These are phyloP conservation scores for Gryllus longicercus DNA, from an alignment of 2,888 invertebrate genomes.

Conservation along the genomic window DNA sequence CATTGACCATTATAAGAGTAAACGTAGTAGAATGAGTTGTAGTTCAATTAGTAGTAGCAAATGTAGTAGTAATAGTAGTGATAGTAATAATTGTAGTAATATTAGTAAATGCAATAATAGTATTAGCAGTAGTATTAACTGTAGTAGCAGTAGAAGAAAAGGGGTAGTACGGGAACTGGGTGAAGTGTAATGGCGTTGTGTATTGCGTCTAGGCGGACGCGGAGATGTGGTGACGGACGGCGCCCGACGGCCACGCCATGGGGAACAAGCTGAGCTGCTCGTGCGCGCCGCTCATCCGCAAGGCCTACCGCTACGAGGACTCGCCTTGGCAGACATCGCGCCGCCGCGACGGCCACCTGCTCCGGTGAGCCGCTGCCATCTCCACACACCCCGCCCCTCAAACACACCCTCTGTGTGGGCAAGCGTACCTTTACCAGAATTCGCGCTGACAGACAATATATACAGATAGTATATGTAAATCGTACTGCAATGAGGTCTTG, in stretches of 20 bases:
- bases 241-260: conserved; percentile 54
- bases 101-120: too few species aligned
- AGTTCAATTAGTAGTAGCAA: too few species aligned
- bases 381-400: neutral
- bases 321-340: conserved; percentile 91
- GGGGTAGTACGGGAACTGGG: too few species aligned
- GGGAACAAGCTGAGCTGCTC: conserved; percentile 97
- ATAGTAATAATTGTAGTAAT: too few species aligned
- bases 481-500: too few species aligned
- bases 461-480: too few species aligned
- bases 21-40: too few species aligned
- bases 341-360: conserved; percentile 79
- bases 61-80: too few species aligned
- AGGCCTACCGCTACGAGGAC: conserved; percentile 94
- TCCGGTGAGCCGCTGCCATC: conserved; percentile 61
- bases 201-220: conserved; percentile 26
- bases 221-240: conserved; percentile 35
- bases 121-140: too few species aligned
- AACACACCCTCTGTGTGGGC: conserved; percentile 45
- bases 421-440: conserved; percentile 94
- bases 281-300: conserved; percentile 93
- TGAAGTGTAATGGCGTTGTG: neutral
- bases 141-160: too few species aligned
- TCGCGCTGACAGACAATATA: conserved; percentile 82
- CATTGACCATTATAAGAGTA: too few species aligned